These are phyloP conservation scores for cattle (Bos taurus) DNA, from an alignment of 2,113 vertebrate species.

Conservation along the genomic window DNA sequence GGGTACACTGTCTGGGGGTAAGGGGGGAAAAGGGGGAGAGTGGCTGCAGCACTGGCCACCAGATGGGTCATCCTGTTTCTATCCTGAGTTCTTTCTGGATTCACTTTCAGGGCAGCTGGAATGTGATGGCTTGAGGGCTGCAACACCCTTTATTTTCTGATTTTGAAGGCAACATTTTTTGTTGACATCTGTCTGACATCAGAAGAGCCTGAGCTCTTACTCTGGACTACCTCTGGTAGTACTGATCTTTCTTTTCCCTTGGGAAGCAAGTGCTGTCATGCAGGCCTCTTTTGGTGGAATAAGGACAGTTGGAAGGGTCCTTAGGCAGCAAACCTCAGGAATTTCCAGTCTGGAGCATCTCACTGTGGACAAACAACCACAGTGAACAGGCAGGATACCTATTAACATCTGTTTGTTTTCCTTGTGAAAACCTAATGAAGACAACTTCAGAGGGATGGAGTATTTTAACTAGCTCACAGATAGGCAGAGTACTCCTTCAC, in stretches of 20 bases:
- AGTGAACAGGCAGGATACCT: neutral
- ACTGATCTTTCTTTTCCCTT: neutral
- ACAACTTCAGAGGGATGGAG: neutral
- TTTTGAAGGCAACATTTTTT: neutral
- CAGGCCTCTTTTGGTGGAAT: neutral
- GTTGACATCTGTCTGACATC: neutral
- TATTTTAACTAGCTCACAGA: conserved; percentile 22
- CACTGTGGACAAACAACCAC: neutral
- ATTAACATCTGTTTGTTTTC: neutral
- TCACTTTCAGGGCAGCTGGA: neutral
- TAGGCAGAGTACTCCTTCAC: neutral
- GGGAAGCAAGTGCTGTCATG: neutral
- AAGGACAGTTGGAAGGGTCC: neutral
- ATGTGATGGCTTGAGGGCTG: neutral
- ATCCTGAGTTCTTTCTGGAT: neutral
- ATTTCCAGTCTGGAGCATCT: neutral
- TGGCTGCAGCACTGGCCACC: neutral
- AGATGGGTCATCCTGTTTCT: neutral
- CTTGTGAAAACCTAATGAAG: conserved; percentile 4
- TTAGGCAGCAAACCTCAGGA: neutral
- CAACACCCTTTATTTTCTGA: neutral
- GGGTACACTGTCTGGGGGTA: neutral
- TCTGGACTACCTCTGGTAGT: neutral
- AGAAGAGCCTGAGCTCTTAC: neutral
- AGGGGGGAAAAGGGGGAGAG: fast-evolving